phyloP scores from a whole-genome alignment of 2,113 vertebrate genomes.

The Calidris pygmaea region DNA sequence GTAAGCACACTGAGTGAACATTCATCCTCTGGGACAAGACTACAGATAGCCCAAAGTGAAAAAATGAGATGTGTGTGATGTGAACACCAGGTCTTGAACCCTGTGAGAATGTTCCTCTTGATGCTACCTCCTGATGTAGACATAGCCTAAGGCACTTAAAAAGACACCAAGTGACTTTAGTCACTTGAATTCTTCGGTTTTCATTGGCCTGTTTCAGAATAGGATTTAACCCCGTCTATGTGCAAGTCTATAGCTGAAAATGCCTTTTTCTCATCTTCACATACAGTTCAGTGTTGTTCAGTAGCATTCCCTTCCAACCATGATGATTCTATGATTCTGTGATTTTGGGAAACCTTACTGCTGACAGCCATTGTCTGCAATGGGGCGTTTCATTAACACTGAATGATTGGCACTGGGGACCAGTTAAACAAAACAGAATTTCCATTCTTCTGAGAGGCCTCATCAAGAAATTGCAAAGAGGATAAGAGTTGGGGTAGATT shows the following conservation, averaged over 20 bases:
- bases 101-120: not conserved
- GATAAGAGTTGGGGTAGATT: not conserved
- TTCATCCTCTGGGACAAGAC: not conserved
- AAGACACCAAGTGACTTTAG: not conserved
- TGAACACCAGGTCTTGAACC: not conserved
- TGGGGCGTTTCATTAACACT: not conserved
- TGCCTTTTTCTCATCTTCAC: not conserved
- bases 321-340: too few species aligned
- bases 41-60: not conserved
- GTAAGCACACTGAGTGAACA: accelerated
- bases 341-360: not conserved
- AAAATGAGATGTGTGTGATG: not conserved
- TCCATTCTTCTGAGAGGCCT: not conserved
- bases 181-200: not conserved
- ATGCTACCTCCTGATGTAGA: not conserved
- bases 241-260: not conserved
- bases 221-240: not conserved
- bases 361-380: not conserved
- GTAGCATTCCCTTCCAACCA: not conserved
- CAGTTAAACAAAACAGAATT: not conserved
- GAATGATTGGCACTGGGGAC: not conserved
- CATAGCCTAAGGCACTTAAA: not conserved
- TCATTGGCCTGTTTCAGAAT: not conserved
- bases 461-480: not conserved
- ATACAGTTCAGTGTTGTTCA: not conserved